Base-by-base conservation (phyloP, 2,113 vertebrate species). In the Carassius auratus region DNA sequence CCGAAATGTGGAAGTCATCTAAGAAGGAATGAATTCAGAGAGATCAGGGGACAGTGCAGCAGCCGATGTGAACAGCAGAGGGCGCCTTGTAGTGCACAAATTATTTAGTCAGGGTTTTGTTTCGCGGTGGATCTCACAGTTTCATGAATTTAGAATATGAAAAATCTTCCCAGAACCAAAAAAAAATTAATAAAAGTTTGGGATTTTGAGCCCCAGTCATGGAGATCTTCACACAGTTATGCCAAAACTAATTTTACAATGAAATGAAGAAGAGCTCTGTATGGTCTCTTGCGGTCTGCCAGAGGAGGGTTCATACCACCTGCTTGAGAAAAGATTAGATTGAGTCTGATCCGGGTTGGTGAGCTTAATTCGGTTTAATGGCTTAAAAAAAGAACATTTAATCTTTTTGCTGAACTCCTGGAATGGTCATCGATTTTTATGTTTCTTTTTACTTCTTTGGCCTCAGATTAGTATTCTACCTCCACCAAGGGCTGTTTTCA, bases 261-360 rank as follows among this genome's bases (percentile, higher is more conserved):
- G 10, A 69, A 69, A 69, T 14, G 5, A 33, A 52, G 15, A 82
- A 36, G 15, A 52, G 38, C 8, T 30, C n/a, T 9, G 14, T 57
- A 83, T 66, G 19, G n/a, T 59, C 42, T 61, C 57, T 5, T 21
- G n/a, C 14, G 19, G 84, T 12, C 14, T 57, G 3, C 3, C 50
- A 61, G 66, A 1, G 14, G 85, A 81, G 17, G 77, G 82, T 84
- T 86, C 83, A 42, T 77, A 82, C 71, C 82, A 82, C 52, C 76
- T 84, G 69, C 69, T 71, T 86, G 23, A 88, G 52, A 30, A 84
- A 74, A 85, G 82, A 85, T 89, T 82, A 82, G 36, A 76, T 83
- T 38, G 45, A 64, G 73, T 59, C 42, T 64, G 26, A 61, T 69
- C 84, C 38, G 75, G 82, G 71, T 76, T 62, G 76, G 62, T 14